phyloP scores from a whole-genome alignment of 2,113 vertebrate genomes.

The Lagopus leucura region DNA sequence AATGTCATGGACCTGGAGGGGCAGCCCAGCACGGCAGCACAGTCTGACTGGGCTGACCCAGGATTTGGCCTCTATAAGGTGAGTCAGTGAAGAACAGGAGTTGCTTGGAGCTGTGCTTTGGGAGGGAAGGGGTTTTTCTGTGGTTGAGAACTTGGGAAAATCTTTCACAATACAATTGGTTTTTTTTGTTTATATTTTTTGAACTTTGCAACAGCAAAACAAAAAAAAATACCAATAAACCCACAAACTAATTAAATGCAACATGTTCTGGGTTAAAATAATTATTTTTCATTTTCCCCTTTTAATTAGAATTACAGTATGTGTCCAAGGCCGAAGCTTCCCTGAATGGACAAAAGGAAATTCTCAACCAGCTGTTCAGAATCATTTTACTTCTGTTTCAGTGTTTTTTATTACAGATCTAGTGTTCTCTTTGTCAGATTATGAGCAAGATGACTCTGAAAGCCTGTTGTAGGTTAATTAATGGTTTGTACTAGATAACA shows the following conservation, averaged over 20 bases:
- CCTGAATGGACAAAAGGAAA: conserved; percentile 26
- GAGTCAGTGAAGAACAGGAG: accelerated
- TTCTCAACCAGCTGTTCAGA: neutral
- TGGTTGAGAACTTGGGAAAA: accelerated
- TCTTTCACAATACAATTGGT: accelerated
- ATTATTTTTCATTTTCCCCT: neutral
- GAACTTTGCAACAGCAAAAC: neutral
- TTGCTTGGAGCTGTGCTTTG: accelerated
- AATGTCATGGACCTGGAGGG: conserved; percentile 79
- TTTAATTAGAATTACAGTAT: neutral
- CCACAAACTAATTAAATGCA: neutral
- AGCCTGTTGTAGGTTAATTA: neutral
- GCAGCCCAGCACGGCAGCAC: conserved; percentile 64
- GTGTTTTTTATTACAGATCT: neutral
- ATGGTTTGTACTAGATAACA: neutral
- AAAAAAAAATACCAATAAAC: neutral
- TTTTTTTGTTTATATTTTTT: neutral
- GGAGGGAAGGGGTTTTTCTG: neutral
- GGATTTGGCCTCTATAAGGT: conserved; percentile 91
- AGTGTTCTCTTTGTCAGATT: neutral
- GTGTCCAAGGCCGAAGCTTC: neutral
- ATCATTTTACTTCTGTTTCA: neutral
- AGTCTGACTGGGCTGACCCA: conserved; percentile 70
- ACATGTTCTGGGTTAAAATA: neutral
- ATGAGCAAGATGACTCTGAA: neutral